phyloP scores from a whole-genome alignment of 2,113 vertebrate genomes.

The Caretta caretta region DNA sequence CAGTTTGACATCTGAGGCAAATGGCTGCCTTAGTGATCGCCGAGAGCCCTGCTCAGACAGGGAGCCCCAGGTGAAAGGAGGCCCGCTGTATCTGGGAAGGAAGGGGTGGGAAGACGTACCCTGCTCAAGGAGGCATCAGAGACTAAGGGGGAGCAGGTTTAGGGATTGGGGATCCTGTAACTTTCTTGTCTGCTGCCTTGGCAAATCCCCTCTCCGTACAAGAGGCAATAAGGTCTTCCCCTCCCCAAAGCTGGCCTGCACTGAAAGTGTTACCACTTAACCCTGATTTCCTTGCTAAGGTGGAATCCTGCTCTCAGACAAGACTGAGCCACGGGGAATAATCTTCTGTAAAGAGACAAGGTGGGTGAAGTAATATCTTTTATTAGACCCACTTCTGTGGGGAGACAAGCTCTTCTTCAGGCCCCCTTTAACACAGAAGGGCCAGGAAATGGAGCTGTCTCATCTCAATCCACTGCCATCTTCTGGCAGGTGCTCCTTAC shows the following conservation, averaged over 20 bases:
- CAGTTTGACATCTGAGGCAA: neutral
- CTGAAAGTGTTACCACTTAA: neutral
- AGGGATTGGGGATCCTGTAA: rapidly evolving
- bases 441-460: neutral
- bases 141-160: neutral
- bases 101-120: neutral
- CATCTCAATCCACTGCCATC: neutral
- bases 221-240: neutral
- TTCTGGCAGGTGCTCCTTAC: neutral
- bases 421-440: neutral
- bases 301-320: neutral
- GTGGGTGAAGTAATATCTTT: neutral
- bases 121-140: neutral
- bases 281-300: neutral
- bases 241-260: neutral
- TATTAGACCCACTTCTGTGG: neutral
- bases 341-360: neutral
- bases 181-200: neutral
- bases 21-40: neutral
- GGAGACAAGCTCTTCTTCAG: neutral
- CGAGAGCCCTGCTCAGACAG: neutral
- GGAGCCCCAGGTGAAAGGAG: neutral
- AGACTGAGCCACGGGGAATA: neutral
- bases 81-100: neutral
- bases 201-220: neutral